Conservation (phyloP, 1,140 invertebrate species). For the Panulirus ornatus region DNA sequence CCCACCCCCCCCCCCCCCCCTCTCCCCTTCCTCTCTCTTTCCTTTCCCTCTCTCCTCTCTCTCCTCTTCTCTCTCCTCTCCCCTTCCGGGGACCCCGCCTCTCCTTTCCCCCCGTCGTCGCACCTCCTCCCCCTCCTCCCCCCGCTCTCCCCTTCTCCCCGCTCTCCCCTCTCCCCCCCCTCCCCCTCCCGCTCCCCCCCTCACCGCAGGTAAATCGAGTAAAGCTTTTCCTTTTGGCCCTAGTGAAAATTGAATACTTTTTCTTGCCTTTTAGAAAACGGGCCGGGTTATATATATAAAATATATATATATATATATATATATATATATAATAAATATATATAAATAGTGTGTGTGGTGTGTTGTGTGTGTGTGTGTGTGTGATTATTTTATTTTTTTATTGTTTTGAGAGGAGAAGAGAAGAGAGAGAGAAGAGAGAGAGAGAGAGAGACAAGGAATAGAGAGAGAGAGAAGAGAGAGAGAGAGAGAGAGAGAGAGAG, state of each 20-base stretch:
- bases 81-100: no score
- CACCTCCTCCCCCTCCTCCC: background rate
- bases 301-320: constrained; percentile 26
- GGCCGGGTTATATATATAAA: background rate
- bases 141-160: background rate
- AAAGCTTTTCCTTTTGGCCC: background rate
- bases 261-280: no score
- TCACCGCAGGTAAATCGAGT: background rate
- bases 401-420: background rate
- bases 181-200: background rate
- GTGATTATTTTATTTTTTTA: background rate
- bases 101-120: no score
- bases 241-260: no score
- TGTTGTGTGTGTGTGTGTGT: background rate
- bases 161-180: background rate
- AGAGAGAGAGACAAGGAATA: no score
- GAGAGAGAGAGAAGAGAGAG: no score
- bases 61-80: background rate
- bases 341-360: no score
- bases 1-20: background rate
- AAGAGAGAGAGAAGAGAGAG: no score
- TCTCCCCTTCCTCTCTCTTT: background rate
- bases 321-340: background rate
- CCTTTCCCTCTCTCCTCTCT: constrained; percentile 1
- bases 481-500: no score